Conservation (phyloP, 2,113 vertebrate species). For the Alethe diademata region DNA sequence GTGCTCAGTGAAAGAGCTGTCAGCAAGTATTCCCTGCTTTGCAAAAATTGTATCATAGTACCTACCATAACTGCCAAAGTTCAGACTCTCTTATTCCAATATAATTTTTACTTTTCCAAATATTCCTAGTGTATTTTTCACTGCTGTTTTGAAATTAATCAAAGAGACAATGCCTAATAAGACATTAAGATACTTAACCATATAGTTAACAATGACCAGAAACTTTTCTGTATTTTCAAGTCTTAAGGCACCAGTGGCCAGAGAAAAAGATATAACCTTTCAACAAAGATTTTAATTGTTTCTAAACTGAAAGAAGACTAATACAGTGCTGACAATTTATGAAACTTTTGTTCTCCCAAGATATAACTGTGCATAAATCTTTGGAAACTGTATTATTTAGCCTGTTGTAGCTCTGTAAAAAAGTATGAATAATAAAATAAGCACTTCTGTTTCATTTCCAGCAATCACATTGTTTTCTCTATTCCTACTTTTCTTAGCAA, state of each 20-base stretch:
- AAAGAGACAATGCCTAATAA: neutral
- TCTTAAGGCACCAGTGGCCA: neutral
- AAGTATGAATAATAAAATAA: constrained; percentile 12
- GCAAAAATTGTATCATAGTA: neutral
- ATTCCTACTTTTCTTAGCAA: neutral
- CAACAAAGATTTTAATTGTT: neutral
- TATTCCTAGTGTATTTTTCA: neutral
- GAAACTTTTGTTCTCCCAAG: neutral
- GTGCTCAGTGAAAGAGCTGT: neutral
- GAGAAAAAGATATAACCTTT: neutral
- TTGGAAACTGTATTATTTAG: constrained; percentile 2
- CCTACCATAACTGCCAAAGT: neutral
- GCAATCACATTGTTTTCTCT: constrained; percentile 1
- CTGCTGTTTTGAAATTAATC: neutral
- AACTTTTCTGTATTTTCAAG: neutral
- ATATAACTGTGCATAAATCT: neutral
- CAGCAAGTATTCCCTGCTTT: neutral
- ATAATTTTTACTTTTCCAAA: neutral
- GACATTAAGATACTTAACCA: neutral
- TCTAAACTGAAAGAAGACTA: neutral
- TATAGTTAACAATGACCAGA: neutral
- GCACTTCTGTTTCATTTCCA: neutral
- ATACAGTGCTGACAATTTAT: neutral
- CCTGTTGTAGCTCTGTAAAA: neutral
- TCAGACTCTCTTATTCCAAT: neutral